Evolutionary conservation across 2,797 vertebrate species (phyloP), one percentile per base, ranked within the genome.

Genomic region (Toxotes lorentzi): DNA sequence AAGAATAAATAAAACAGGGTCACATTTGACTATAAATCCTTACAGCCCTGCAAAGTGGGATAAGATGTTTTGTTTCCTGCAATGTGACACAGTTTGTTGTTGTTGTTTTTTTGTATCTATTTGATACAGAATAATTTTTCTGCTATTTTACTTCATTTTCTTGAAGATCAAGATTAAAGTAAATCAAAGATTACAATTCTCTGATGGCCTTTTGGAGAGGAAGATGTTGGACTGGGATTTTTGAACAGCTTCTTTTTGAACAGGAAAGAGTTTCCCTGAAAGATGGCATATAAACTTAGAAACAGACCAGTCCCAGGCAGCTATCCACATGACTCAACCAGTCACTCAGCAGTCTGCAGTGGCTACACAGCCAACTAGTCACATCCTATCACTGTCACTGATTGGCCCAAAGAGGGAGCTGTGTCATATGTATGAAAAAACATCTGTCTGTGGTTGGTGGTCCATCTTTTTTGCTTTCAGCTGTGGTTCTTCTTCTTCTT

Each of bases 221-320:
- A 78, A 51, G 11, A 71, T 5, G 51, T 45, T 23, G 16, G n/a
- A 17, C 5, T 70, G 41, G 14, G 59, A 50, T 51, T 43, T 40
- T 66, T 71, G 43, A 70, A 50, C 5, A 34, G 5, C 13, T 40
- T 17, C 62, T 14, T 27, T 53, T 14, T 50, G 4, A 9, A 17
- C 14, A 21, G 38, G 17, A 50, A 40, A 59, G 5, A 53, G 47
- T 50, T 50, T 8, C 32, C 32, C 53, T 35, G 12, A 30, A 65
- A 58, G 41, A 2, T 57, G 53, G 64, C 16, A 19, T 59, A 59
- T n/a, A 56, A 27, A 27, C 58, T 53, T 35, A 62, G 5, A 63
- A 50, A 73, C 47, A 23, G 47, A 50, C 27, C 48, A 45, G 60
- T 14, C 7, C 10, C 27, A 41, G 14, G 24, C 24, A 41, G 35